These are phyloP conservation scores for Hoplodrina ambigua DNA, from an alignment of 2,888 invertebrate genomes.

Conservation along the genomic window DNA sequence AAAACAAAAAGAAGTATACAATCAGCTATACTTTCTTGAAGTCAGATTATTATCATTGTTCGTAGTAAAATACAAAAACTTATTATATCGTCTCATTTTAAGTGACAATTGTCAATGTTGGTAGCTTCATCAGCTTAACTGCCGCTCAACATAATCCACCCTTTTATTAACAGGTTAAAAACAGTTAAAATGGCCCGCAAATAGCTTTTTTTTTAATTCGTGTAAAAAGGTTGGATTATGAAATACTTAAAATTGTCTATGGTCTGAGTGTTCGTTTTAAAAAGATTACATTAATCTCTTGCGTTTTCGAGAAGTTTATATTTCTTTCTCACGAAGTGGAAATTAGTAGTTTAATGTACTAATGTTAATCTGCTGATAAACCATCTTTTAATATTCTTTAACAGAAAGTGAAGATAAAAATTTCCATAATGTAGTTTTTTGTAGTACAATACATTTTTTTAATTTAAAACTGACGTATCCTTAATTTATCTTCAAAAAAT, in stretches of 20 bases:
- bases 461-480: no score
- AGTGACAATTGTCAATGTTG: conserved; percentile 35
- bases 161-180: conserved; percentile 45
- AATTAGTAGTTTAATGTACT: neutral
- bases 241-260: conserved; percentile 47
- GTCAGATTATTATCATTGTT: conserved; percentile 22
- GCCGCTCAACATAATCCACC: conserved; percentile 34
- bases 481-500: neutral
- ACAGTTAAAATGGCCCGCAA: conserved; percentile 43
- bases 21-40: conserved; percentile 1
- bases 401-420: neutral
- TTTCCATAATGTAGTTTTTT: conserved; percentile 1
- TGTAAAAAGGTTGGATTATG: conserved; percentile 56
- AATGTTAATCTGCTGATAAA: conserved; percentile 26
- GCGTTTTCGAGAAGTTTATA: conserved; percentile 41
- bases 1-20: conserved; percentile 6
- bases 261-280: conserved; percentile 37
- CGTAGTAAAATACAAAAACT: conserved; percentile 8
- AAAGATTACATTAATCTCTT: conserved; percentile 49
- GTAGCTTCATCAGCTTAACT: conserved; percentile 44
- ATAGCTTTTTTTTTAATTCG: conserved; percentile 39
- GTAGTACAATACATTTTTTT: neutral
- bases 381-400: conserved; percentile 17
- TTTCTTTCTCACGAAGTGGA: conserved; percentile 12
- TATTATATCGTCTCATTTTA: conserved; percentile 19